Evolutionary conservation across 2,113 vertebrate species (phyloP).

Genomic region (Falcunculus frontatus): DNA sequence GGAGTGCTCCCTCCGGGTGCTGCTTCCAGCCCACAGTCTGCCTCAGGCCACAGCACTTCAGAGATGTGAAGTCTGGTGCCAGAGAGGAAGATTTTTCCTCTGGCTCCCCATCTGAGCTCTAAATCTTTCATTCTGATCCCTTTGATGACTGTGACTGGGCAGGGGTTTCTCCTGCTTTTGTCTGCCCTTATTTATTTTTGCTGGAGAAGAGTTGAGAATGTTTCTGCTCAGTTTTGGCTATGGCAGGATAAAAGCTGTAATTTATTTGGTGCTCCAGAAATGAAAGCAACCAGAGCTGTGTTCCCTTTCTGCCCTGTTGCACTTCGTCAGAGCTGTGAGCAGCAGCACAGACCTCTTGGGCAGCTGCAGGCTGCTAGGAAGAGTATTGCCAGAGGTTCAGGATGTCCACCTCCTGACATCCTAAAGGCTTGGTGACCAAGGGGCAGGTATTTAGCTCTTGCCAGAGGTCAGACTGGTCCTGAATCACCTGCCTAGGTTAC

Average conservation of each 20-base stretch:
- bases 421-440: background rate
- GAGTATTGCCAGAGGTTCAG: background rate
- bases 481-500: background rate
- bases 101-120: background rate
- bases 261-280: background rate
- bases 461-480: background rate
- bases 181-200: background rate
- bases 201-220: background rate
- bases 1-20: background rate
- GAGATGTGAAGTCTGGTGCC: constrained; percentile 20
- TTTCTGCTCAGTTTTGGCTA: background rate
- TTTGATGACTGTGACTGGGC: background rate
- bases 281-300: background rate
- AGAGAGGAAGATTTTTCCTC: background rate
- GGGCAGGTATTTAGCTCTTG: background rate
- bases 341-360: background rate
- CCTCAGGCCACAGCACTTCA: background rate
- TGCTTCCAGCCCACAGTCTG: background rate
- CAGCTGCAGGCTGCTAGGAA: background rate
- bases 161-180: background rate
- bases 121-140: background rate
- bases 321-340: background rate
- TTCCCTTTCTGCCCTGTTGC: background rate
- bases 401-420: background rate
- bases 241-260: background rate